Evolutionary conservation across 1,140 invertebrate species (phyloP).

Genomic region (Ladona fulva): DNA sequence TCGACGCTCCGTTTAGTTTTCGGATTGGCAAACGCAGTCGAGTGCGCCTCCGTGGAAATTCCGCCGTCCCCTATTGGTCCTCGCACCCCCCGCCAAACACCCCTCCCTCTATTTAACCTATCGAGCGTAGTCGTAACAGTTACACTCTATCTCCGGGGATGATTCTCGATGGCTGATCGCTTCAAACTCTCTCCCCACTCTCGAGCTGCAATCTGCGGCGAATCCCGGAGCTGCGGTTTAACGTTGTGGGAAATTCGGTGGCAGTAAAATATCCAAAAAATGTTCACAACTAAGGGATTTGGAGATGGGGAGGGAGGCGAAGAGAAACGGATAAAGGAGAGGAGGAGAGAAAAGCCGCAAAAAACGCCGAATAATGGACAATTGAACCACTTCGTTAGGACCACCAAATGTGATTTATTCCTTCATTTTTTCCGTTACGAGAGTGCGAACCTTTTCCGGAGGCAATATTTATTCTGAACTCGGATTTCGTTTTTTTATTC

Average conservation of each 20-base stretch:
- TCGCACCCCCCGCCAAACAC: neutral
- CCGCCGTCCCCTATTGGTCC: neutral
- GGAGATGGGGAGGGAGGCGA: neutral
- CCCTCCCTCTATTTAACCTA: neutral
- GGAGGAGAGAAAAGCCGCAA: neutral
- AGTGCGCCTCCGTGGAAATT: too few relatives aligned
- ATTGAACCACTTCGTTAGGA: neutral
- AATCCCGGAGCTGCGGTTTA: neutral
- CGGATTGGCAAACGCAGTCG: too few relatives aligned
- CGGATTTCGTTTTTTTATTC: too few relatives aligned
- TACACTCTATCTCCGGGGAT: neutral
- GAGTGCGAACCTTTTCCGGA: too few relatives aligned
- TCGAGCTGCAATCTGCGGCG: neutral
- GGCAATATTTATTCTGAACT: too few relatives aligned
- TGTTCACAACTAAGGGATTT: neutral
- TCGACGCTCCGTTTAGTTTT: too few relatives aligned
- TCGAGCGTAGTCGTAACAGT: neutral
- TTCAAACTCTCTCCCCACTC: neutral
- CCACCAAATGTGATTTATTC: neutral
- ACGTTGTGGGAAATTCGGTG: neutral
- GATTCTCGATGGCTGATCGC: neutral
- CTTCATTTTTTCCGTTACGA: neutral
- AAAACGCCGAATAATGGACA: slow-evolving; percentile 1
- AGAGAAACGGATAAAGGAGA: neutral
- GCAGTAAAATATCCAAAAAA: neutral